Evolutionary conservation across 2,797 vertebrate genomes (phyloP), one percentile per base, ranked within the genome.

Genomic region (Scolopax bukidnonensis): DNA sequence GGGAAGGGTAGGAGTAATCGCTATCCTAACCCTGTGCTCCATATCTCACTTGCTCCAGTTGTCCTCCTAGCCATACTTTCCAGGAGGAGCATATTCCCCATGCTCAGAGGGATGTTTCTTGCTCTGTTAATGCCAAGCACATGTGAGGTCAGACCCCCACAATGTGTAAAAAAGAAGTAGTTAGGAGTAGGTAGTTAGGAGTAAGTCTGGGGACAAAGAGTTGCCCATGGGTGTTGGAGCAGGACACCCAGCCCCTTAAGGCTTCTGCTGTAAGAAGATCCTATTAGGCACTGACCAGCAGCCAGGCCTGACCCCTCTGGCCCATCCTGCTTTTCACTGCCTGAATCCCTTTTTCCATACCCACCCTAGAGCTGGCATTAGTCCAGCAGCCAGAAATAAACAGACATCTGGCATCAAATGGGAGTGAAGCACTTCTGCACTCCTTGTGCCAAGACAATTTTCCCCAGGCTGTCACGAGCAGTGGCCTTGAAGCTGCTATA

Each of bases 331-430:
- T 90, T 87, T 90, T 73, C 93, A 91, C 76, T 95, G 71, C 25
- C 59, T 85, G 94, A 84, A 96, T 90, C 93, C 57, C 32, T 91
- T 96, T 91, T 77, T 90, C 87, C 80, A 90, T 80, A 79, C 51
- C 68, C 90, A 82, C 27, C n/a, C 71, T 53, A 80, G 56, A 83
- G 68, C 60, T 90, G 80, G 91, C 84, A 84, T 61, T 79, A 56
- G 41, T 90, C 74, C 87, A 82, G 40, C 4, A 76, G 61, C 77
- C 90, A 96, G 84, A 94, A 95, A 92, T 88, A 94, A 92, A 79
- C 47, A 87, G 88, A 91, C 90, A 95, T 95, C 70, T 92, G 91
- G 91, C 94, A 93, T 41, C 33, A 74, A 92, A 87, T 45, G 45
- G 0, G 0, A 92, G 53, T 16, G 45, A 89, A 97, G 77, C 80